A percentile compares a stretch with the other conserved stretches of the same genome.
Evolutionary conservation across 2,113 vertebrate genomes (phyloP).

Genomic region (Crotalus viridis): DNA sequence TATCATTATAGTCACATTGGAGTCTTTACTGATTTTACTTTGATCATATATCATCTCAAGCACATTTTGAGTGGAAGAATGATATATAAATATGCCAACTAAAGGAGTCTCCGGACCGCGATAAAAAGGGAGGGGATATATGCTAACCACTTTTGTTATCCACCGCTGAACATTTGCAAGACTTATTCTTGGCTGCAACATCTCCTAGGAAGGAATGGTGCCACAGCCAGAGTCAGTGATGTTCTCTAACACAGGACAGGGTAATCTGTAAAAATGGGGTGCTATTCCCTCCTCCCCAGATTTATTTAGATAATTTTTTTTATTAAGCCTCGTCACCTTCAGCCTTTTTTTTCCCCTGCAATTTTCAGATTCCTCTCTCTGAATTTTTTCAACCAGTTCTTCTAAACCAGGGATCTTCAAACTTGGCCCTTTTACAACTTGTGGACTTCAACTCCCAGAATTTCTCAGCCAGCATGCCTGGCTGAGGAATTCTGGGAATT

Average conservation of each 20-base stretch:
- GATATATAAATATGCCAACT: not conserved
- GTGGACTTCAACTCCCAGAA: too few species aligned
- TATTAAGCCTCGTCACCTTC: not conserved
- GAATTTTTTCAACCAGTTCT: not conserved
- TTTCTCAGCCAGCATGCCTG: too few species aligned
- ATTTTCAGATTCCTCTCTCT: not conserved
- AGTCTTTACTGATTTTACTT: not conserved
- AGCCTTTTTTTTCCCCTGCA: not conserved
- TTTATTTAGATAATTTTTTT: not conserved
- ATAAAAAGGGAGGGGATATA: not conserved
- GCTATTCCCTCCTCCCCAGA: not conserved
- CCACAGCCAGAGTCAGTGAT: not conserved
- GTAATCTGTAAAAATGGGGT: not conserved
- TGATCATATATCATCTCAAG: not conserved
- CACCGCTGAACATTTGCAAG: not conserved
- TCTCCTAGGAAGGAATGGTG: not conserved
- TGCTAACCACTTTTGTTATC: not conserved
- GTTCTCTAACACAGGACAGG: not conserved
- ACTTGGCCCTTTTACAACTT: too few species aligned
- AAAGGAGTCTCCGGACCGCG: not conserved
- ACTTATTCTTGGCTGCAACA: not conserved
- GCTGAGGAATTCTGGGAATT: too few species aligned
- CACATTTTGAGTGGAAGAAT: not conserved
- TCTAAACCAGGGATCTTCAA: not conserved
- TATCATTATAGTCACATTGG: not conserved